These are phyloP conservation scores for Orius insidiosus DNA, from an alignment of 1,140 invertebrate species.

Conservation along the genomic window DNA sequence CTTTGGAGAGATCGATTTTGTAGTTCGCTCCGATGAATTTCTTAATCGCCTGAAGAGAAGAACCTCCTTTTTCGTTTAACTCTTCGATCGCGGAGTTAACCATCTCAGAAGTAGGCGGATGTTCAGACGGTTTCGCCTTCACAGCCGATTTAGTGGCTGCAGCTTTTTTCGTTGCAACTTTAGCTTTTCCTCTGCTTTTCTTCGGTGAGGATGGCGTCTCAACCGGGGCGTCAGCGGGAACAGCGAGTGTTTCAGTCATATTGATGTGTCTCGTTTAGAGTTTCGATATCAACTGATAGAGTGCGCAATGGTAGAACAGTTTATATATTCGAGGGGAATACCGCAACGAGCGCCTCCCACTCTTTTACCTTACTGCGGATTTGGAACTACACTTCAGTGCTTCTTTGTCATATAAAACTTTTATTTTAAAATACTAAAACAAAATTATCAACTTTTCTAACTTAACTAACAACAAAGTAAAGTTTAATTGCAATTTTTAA, in stretches of 20 bases:
- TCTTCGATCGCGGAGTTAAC: conserved; percentile 31
- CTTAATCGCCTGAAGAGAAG: conserved; percentile 35
- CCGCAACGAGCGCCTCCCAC: no score
- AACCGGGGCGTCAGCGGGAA: not conserved
- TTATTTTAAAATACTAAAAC: no score
- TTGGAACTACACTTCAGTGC: no score
- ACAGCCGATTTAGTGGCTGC: not conserved
- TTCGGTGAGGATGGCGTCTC: not conserved
- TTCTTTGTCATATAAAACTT: no score
- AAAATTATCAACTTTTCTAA: no score
- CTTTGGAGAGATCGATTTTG: conserved; percentile 30
- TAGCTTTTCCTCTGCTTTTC: not conserved
- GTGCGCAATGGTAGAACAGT: not conserved
- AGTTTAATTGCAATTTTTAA: no score
- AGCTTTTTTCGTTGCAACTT: not conserved
- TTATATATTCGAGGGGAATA: not conserved
- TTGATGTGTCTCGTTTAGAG: not conserved
- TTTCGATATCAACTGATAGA: no score
- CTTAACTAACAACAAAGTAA: no score
- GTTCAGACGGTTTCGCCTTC: conserved; percentile 20
- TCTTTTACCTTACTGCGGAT: no score
- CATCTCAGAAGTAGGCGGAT: conserved; percentile 26
- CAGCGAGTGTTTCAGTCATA: conserved; percentile 10
- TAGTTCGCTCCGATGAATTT: conserved; percentile 33
- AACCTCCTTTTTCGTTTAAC: conserved; percentile 33